phyloP scores from a whole-genome alignment of 2,888 invertebrate species.

The Ditula angustiorana region DNA sequence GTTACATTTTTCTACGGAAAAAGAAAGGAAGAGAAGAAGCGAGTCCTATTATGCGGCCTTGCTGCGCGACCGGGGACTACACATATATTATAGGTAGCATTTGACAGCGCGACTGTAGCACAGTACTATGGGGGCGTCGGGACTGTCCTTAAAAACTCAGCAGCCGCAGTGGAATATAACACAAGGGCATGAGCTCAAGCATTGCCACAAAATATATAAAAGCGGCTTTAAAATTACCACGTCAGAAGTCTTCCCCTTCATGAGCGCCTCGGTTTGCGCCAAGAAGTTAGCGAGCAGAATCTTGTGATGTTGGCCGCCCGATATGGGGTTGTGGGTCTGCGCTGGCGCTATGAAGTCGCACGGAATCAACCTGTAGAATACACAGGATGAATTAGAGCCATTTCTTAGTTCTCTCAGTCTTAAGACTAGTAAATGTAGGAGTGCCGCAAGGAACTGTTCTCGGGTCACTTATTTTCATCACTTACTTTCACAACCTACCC shows the following conservation, averaged over 20 bases:
- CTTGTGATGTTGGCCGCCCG: constrained; percentile 94
- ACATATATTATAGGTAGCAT: too few species aligned
- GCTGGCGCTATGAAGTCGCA: constrained; percentile 98
- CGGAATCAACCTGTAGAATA: constrained; percentile 90
- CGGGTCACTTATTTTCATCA: neutral
- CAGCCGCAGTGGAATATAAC: too few species aligned
- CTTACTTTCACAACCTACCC: neutral
- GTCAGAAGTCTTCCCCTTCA: constrained; percentile 88
- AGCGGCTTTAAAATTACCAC: constrained; percentile 65
- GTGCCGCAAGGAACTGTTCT: neutral
- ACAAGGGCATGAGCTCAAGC: too few species aligned
- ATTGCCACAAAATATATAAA: too few species aligned
- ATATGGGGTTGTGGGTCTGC: constrained; percentile 94
- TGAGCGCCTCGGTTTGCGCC: constrained; percentile 99
- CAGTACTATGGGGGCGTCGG: too few species aligned
- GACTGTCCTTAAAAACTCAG: too few species aligned
- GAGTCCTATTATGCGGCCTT: too few species aligned
- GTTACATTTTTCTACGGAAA: neutral
- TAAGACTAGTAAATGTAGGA: neutral
- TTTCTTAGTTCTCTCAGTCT: neutral
- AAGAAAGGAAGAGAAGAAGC: too few species aligned
- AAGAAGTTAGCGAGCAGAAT: constrained; percentile 98
- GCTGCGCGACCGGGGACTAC: too few species aligned
- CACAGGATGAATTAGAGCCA: neutral
- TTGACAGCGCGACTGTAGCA: too few species aligned